phyloP scores from a whole-genome alignment of 2,888 invertebrate genomes.

The Andrena bucephala region DNA sequence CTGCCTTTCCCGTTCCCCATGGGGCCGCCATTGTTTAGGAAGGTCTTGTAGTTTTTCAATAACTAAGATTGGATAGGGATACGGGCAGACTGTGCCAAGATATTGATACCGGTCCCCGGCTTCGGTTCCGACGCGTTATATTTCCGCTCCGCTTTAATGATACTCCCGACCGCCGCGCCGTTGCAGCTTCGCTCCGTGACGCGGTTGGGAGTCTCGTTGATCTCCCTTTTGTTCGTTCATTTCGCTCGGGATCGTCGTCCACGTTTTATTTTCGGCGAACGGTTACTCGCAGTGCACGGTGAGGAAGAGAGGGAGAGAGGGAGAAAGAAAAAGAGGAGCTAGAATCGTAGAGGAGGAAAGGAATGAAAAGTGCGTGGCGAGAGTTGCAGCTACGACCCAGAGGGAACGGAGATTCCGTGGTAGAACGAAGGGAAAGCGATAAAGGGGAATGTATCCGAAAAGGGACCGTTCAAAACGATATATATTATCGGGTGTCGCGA shows the following conservation, averaged over 20 bases:
- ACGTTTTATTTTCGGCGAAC: background rate
- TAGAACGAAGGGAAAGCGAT: conserved; percentile 7
- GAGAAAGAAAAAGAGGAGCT: background rate
- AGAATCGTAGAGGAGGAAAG: background rate
- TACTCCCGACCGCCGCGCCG: conserved; percentile 2
- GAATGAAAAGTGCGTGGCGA: background rate
- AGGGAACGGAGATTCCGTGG: background rate
- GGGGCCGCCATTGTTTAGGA: conserved; percentile 77
- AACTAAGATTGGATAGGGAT: conserved; percentile 78
- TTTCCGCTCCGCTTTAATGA: conserved; percentile 37
- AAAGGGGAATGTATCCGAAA: conserved; percentile 17
- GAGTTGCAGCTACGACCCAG: background rate
- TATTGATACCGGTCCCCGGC: conserved; percentile 63
- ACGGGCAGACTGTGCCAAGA: conserved; percentile 57
- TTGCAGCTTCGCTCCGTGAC: conserved; percentile 25
- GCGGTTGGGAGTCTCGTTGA: conserved; percentile 27
- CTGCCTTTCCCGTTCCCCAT: conserved; percentile 66
- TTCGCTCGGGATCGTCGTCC: conserved; percentile 1
- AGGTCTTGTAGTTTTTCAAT: conserved; percentile 75
- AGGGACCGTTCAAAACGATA: conserved; percentile 45
- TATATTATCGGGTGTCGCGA: conserved; percentile 50
- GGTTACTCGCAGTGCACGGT: background rate
- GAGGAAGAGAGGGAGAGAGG: background rate
- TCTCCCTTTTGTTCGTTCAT: conserved; percentile 22
- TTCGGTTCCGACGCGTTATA: conserved; percentile 28